A percentile compares a stretch with the other conserved stretches of the same genome.
These are phyloP conservation scores for Leptopilina syphax DNA, from an alignment of 2,888 invertebrate species.

Conservation along the genomic window DNA sequence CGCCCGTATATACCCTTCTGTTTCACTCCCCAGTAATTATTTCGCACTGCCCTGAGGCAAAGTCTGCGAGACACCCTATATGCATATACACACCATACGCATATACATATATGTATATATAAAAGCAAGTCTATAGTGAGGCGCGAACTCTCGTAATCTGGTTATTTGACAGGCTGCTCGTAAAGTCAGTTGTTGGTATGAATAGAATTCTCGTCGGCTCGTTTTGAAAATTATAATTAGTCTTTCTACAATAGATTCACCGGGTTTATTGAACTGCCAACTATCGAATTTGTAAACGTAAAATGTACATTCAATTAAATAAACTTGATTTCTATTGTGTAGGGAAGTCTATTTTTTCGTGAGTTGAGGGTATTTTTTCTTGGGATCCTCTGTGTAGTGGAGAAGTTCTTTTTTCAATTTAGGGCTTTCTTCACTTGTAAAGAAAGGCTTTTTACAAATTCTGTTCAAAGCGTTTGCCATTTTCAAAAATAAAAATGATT, in stretches of 20 bases:
- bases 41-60: constrained; percentile 37
- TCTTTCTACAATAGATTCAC: constrained; percentile 43
- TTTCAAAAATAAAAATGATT: too few species aligned
- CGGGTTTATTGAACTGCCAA: constrained; percentile 13
- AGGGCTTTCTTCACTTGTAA: too few species aligned
- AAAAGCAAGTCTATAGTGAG: constrained; percentile 18
- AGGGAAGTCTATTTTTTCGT: too few species aligned
- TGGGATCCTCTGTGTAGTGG: too few species aligned
- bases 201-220: constrained; percentile 48
- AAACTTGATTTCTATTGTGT: too few species aligned
- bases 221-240: constrained; percentile 54
- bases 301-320: constrained; percentile 19
- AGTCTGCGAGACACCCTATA: constrained; percentile 38
- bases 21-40: constrained; percentile 26
- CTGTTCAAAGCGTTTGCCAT: too few species aligned
- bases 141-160: constrained; percentile 41
- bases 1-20: constrained; percentile 19
- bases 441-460: too few species aligned
- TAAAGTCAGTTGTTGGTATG: constrained; percentile 46
- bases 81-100: constrained; percentile 11
- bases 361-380: too few species aligned
- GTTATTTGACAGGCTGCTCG: constrained; percentile 50
- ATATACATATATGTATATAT: neutral
- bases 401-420: too few species aligned
- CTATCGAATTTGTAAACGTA: constrained; percentile 12